These are phyloP conservation scores for Erpetoichthys calabaricus DNA, from an alignment of 2,797 vertebrate genomes.

Conservation along the genomic window DNA sequence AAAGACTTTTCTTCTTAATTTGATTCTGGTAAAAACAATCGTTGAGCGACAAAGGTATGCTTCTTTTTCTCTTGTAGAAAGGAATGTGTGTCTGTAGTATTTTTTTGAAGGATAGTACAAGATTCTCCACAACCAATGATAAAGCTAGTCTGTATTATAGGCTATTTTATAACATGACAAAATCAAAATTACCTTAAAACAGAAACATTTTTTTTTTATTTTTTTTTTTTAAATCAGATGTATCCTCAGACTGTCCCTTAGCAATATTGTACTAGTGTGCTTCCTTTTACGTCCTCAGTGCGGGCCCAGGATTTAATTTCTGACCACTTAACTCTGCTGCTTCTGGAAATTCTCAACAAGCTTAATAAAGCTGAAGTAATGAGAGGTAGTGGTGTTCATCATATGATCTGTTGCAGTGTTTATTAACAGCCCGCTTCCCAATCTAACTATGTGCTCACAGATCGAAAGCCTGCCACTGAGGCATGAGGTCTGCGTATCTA, in stretches of 20 bases:
- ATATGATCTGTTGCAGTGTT: conserved; percentile 23
- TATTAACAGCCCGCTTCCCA: conserved; percentile 19
- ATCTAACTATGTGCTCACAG: conserved; percentile 16
- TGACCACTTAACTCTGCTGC: conserved; percentile 18
- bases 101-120: too few species aligned
- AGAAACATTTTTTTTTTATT: not conserved
- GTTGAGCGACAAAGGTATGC: too few species aligned
- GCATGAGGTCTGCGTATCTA: conserved; percentile 44
- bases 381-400: conserved; percentile 22
- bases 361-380: conserved; percentile 26
- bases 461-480: conserved; percentile 43
- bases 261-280: conserved; percentile 5
- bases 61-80: too few species aligned
- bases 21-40: not conserved
- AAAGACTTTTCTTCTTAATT: not conserved
- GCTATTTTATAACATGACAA: too few species aligned
- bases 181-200: not conserved
- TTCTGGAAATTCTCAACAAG: conserved; percentile 29
- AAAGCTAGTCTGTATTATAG: too few species aligned
- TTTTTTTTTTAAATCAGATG: not conserved
- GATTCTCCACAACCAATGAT: too few species aligned
- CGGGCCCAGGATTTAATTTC: conserved; percentile 4
- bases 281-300: not conserved
- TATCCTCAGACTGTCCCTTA: conserved; percentile 18
- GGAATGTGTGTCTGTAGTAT: too few species aligned